Evolutionary conservation across 2,797 vertebrate species (phyloP).

Genomic region (Cyprinella venusta): DNA sequence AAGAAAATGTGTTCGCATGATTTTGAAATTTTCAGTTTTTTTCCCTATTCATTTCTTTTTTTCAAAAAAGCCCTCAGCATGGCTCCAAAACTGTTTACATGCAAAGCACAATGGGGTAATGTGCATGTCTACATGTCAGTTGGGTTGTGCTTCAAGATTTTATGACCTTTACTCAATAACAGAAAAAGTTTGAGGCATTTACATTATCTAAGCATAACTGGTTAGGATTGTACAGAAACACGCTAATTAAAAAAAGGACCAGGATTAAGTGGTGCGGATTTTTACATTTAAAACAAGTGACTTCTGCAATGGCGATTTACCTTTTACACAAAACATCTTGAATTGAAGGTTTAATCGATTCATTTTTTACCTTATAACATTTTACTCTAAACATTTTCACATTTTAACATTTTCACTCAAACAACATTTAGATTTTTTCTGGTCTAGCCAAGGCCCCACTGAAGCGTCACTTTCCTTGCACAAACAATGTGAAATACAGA

Average conservation of each 20-base stretch:
- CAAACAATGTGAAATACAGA: conserved; percentile 49
- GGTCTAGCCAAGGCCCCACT: conserved; percentile 11
- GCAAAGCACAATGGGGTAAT: neutral
- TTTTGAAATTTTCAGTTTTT: neutral
- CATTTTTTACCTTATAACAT: neutral
- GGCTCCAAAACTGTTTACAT: neutral
- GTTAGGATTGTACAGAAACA: neutral
- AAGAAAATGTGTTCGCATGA: neutral
- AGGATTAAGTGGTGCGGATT: neutral
- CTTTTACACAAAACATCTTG: neutral
- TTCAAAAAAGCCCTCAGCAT: neutral
- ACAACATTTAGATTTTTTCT: neutral
- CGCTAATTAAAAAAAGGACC: no score
- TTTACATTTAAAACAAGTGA: neutral
- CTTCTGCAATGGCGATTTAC: neutral
- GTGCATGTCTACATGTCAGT: neutral
- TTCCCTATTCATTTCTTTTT: neutral
- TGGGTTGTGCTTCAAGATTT: neutral
- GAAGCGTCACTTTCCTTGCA: conserved; percentile 27
- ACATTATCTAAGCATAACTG: neutral
- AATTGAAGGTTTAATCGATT: neutral
- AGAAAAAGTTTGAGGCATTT: neutral
- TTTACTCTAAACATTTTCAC: no score
- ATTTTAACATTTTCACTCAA: no score
- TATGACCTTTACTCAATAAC: neutral